These are phyloP conservation scores for Bagarius yarrelli DNA, from an alignment of 2,113 vertebrate species.

Conservation along the genomic window DNA sequence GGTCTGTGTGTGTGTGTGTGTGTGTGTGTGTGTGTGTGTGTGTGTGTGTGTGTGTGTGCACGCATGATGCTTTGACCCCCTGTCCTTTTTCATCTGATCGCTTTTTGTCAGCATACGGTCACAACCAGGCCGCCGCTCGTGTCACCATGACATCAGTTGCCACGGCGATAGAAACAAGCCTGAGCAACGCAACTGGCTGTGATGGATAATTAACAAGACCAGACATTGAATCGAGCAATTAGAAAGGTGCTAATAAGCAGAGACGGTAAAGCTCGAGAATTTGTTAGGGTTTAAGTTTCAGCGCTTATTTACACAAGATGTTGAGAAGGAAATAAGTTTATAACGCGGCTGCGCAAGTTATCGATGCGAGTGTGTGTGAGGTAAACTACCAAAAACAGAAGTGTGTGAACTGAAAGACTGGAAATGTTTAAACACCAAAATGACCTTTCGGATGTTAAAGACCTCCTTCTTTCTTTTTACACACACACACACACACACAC, in stretches of 20 bases:
- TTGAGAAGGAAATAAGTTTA: not conserved
- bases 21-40: not conserved
- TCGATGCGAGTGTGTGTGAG: not conserved
- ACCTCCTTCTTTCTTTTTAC: not conserved
- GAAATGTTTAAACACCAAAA: slow-evolving; percentile 55
- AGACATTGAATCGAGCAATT: slow-evolving; percentile 27
- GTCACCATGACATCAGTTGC: slow-evolving; percentile 19
- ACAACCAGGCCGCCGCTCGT: slow-evolving; percentile 19
- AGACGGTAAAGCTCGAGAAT: too few species aligned
- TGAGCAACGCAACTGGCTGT: not conserved
- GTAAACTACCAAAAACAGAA: not conserved
- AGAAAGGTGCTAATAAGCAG: slow-evolving; percentile 44
- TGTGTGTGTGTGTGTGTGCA: not conserved
- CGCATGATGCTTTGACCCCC: not conserved
- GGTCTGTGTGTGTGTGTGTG: not conserved
- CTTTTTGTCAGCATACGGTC: slow-evolving; percentile 2
- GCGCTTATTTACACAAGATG: not conserved
- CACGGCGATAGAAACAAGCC: slow-evolving; percentile 15
- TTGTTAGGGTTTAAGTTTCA: too few species aligned
- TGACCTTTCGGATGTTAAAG: slow-evolving; percentile 34
- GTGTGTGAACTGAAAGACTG: not conserved
- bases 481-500: not conserved
- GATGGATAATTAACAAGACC: slow-evolving; percentile 16
- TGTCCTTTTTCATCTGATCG: not conserved
- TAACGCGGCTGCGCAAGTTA: not conserved